Evolutionary conservation across 1,140 invertebrate genomes (phyloP).

Genomic region (Helicoverpa armigera): DNA sequence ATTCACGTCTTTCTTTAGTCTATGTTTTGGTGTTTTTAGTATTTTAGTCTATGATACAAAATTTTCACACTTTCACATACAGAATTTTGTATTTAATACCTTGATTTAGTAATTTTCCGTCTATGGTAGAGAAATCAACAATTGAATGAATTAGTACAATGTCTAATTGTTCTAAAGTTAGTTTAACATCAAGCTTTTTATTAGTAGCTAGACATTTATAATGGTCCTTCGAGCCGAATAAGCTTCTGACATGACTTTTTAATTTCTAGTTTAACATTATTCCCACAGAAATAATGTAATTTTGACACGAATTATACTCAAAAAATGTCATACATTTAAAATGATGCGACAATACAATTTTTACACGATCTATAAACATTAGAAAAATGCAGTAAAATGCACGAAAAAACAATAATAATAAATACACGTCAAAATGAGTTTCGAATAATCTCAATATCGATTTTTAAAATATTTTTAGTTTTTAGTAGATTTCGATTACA

Average conservation of each 20-base stretch:
- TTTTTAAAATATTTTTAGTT: slow-evolving; percentile 12
- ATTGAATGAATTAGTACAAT: no score
- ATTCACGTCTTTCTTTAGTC: no score
- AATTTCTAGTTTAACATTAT: no score
- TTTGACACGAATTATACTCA: neutral
- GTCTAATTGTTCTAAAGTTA: slow-evolving; percentile 11
- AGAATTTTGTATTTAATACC: no score
- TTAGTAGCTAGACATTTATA: slow-evolving; percentile 29
- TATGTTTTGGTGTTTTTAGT: no score
- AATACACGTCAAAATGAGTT: slow-evolving; percentile 45
- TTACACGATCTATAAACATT: slow-evolving; percentile 4
- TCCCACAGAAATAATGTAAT: slow-evolving; percentile 9
- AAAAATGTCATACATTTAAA: slow-evolving; percentile 36
- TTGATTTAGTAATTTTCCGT: no score
- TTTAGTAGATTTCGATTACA: slow-evolving; percentile 31
- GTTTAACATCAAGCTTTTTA: slow-evolving; percentile 18
- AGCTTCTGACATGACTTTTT: slow-evolving; percentile 13
- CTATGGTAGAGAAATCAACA: no score
- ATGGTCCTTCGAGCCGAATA: slow-evolving; percentile 33
- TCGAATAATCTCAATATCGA: slow-evolving; percentile 48
- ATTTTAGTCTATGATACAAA: no score
- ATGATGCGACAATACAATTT: neutral
- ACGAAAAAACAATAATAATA: slow-evolving; percentile 35
- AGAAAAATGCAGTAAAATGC: slow-evolving; percentile 42
- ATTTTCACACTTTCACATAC: no score